A percentile compares a stretch with the other conserved stretches of the same genome.
Evolutionary conservation across 2,113 vertebrate species (phyloP).

Genomic region (Gasterosteus aculeatus): DNA sequence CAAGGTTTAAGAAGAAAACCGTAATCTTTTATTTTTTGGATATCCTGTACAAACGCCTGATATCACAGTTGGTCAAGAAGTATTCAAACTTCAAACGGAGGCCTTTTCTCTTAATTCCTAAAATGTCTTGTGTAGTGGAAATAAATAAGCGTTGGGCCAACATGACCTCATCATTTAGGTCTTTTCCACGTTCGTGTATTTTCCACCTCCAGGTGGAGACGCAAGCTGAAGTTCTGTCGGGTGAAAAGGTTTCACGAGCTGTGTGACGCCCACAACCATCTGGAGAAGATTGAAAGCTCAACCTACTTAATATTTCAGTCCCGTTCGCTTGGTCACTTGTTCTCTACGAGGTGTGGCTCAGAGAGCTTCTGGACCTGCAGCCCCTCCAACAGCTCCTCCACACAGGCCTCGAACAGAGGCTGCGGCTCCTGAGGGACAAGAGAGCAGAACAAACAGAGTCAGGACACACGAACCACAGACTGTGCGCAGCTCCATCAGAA

Average conservation of each 20-base stretch:
- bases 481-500: not conserved
- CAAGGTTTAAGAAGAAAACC: slow-evolving; percentile 22
- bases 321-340: slow-evolving; percentile 38
- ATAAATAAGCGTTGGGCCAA: slow-evolving; percentile 48
- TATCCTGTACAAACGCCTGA: not conserved
- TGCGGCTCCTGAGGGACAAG: slow-evolving; percentile 85
- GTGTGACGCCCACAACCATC: not conserved
- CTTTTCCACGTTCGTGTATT: slow-evolving; percentile 1
- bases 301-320: slow-evolving; percentile 8
- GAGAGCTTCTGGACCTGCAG: slow-evolving; percentile 80
- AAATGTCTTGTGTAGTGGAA: slow-evolving; percentile 3
- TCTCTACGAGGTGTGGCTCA: slow-evolving; percentile 77
- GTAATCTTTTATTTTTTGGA: slow-evolving; percentile 25
- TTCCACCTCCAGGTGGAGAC: too few species aligned
- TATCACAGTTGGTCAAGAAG: slow-evolving; percentile 9
- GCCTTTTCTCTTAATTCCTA: not conserved
- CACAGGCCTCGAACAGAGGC: slow-evolving; percentile 86
- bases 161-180: not conserved
- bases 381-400: slow-evolving; percentile 85
- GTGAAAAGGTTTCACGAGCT: not conserved
- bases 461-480: not conserved
- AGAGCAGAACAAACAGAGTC: not conserved
- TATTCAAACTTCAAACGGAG: slow-evolving; percentile 31
- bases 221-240: not conserved
- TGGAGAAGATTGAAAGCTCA: slow-evolving; percentile 20